Percentiles rank a stretch among this genome's conserved stretches.
Evolutionary conservation across 1,140 invertebrate genomes (phyloP).

Genomic region (Bombus picipes): DNA sequence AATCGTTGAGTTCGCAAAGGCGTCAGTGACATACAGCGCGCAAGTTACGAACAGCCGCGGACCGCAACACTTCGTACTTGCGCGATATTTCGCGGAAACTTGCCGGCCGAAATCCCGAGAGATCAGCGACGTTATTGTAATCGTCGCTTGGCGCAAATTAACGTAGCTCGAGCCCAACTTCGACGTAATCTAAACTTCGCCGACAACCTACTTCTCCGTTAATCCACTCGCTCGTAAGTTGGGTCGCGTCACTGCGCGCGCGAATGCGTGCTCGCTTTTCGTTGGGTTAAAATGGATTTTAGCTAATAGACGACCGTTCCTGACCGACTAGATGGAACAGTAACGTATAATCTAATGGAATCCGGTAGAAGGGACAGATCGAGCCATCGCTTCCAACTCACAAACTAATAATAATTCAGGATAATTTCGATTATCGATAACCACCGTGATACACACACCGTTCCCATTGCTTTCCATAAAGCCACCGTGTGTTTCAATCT

Average conservation of each 20-base stretch:
- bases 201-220: conserved; percentile 39
- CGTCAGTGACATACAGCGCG: not conserved
- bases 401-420: conserved; percentile 54
- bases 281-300: conserved; percentile 28
- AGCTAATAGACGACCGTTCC: conserved; percentile 17
- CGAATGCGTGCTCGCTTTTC: conserved; percentile 16
- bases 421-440: conserved; percentile 62
- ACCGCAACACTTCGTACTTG: not conserved
- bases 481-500: conserved; percentile 8
- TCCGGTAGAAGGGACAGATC: not conserved
- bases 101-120: conserved; percentile 4
- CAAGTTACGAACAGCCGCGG: not conserved
- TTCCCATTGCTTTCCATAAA: conserved; percentile 29
- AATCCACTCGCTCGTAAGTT: conserved; percentile 5
- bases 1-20: conserved; percentile 13
- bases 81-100: conserved; percentile 30
- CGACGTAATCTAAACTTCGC: conserved; percentile 48
- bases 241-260: conserved; percentile 2
- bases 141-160: conserved; percentile 32
- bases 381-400: not conserved
- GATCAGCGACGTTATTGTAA: conserved; percentile 44
- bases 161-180: conserved; percentile 33
- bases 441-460: conserved; percentile 11
- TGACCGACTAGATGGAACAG: conserved; percentile 42
- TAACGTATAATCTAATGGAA: conserved; percentile 42